A percentile compares a stretch with the other conserved stretches of the same genome.
phyloP scores from a whole-genome alignment of 2,888 invertebrate species.

The Drosophila yooni region DNA sequence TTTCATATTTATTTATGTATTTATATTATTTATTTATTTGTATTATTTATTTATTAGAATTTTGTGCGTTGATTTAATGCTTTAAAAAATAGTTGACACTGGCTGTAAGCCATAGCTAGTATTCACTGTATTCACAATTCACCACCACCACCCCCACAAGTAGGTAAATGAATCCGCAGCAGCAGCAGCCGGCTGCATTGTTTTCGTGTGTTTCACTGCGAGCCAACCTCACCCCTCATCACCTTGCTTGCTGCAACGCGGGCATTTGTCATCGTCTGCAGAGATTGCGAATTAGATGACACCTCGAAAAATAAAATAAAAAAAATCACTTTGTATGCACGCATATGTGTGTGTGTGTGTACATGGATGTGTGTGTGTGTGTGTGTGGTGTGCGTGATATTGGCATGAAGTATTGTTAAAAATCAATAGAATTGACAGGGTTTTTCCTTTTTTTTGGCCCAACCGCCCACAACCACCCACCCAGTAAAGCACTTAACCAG shows the following conservation, averaged over 20 bases:
- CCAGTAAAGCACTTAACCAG: conserved; percentile 7
- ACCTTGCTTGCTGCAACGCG: conserved; percentile 2
- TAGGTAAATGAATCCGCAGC: conserved; percentile 20
- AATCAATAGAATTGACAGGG: conserved; percentile 65
- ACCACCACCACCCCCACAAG: neutral
- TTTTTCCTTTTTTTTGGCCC: conserved; percentile 15
- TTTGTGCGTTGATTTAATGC: neutral
- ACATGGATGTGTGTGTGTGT: conserved; percentile 17
- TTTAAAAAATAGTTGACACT: neutral
- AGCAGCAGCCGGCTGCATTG: conserved; percentile 27
- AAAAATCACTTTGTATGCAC: conserved; percentile 7
- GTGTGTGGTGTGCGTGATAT: conserved; percentile 30
- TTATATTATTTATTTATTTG: neutral
- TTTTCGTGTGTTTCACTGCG: neutral
- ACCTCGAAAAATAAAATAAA: conserved; percentile 11
- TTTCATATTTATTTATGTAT: neutral
- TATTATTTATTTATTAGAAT: neutral
- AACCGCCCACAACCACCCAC: conserved; percentile 2
- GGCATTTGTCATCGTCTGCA: conserved; percentile 20
- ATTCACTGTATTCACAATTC: conserved; percentile 5
- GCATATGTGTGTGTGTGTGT: conserved; percentile 13
- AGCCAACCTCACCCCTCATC: neutral
- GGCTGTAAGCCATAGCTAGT: neutral
- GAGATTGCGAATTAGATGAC: conserved; percentile 25
- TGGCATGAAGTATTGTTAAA: conserved; percentile 65